Conservation (phyloP, 2,888 invertebrate species). For the Andrena camellia region DNA sequence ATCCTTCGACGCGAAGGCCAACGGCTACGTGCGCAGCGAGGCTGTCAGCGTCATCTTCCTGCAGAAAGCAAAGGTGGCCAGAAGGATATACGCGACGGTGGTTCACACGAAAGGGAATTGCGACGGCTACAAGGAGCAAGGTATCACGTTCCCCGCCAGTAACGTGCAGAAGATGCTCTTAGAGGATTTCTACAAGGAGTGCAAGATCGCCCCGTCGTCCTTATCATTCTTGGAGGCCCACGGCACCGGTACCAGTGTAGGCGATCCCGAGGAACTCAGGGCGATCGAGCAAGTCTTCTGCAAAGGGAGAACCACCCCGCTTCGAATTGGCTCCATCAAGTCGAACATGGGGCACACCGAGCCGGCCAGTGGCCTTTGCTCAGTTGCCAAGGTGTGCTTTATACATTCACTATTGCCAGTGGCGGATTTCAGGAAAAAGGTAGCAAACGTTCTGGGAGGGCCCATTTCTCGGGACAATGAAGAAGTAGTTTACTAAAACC, state of each 20-base stretch:
- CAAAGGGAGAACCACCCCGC: constrained; percentile 90
- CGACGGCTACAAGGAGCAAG: constrained; percentile 86
- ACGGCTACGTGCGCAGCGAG: constrained; percentile 95
- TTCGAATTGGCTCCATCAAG: constrained; percentile 96
- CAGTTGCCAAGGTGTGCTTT: constrained; percentile 90
- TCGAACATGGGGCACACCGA: constrained; percentile 98
- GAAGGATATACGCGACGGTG: constrained; percentile 86
- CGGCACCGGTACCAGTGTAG: constrained; percentile 92
- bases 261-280: constrained; percentile 96
- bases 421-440: background rate
- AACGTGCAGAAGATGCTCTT: constrained; percentile 82
- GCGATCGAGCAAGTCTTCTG: constrained; percentile 94
- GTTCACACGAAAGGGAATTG: constrained; percentile 88
- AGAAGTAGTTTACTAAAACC: too few relatives aligned
- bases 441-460: too few relatives aligned
- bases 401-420: too few relatives aligned
- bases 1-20: constrained; percentile 94
- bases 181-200: constrained; percentile 87
- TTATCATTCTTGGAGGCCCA: constrained; percentile 90
- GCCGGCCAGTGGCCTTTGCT: constrained; percentile 93
- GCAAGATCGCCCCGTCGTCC: constrained; percentile 86
- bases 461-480: too few relatives aligned
- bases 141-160: constrained; percentile 83
- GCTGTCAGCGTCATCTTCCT: constrained; percentile 90
- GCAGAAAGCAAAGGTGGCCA: constrained; percentile 88